Conservation (phyloP, 2,113 vertebrate species). For the Platycercus adscitus region DNA sequence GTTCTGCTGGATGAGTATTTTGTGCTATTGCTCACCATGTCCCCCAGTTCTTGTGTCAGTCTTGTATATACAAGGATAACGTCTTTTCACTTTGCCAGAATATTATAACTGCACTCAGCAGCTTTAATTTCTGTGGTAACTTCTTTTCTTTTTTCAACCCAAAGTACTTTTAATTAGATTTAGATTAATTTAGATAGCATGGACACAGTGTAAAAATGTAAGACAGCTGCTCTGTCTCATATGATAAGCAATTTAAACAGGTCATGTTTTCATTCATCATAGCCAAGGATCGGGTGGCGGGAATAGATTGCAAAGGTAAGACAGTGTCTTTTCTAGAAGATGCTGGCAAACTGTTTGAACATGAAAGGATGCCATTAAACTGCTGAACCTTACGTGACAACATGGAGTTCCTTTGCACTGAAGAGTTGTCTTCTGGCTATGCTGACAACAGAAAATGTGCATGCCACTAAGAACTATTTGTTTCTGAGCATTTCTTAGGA, state of each 20-base stretch:
- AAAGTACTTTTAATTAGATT: conserved; percentile 1
- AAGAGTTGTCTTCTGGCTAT: background rate
- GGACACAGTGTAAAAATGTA: background rate
- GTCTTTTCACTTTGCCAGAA: background rate
- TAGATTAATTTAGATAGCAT: conserved; percentile 4
- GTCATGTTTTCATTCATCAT: background rate
- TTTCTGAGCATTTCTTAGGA: background rate
- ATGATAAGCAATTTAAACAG: background rate
- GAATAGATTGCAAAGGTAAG: background rate
- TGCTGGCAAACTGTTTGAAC: background rate
- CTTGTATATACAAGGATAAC: background rate
- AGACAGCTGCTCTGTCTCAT: conserved; percentile 7
- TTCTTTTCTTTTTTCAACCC: background rate
- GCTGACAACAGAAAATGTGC: background rate
- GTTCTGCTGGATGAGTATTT: background rate
- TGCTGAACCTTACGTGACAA: background rate
- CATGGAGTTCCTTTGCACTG: background rate
- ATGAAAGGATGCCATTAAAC: background rate
- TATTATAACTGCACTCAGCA: background rate
- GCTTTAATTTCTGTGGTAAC: background rate
- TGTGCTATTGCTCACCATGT: background rate
- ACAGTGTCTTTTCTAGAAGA: background rate
- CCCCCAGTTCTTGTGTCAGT: background rate
- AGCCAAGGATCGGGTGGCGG: background rate
- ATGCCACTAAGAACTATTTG: background rate